phyloP scores from a whole-genome alignment of 2,113 vertebrate species.

The Albula goreensis region DNA sequence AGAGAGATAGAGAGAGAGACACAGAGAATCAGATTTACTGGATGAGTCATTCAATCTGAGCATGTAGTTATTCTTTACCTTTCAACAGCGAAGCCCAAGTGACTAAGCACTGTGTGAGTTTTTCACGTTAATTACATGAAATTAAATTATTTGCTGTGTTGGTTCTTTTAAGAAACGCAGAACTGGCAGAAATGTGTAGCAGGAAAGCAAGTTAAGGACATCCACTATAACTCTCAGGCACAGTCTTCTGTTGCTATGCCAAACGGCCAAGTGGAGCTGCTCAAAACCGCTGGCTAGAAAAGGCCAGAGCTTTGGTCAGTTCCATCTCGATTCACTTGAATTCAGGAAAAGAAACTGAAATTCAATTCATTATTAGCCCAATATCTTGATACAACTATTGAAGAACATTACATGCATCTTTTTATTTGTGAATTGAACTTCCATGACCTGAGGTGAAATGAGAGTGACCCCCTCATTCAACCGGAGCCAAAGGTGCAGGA shows the following conservation, averaged over 20 bases:
- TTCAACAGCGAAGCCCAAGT: not conserved
- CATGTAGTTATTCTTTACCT: not conserved
- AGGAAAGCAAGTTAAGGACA: not conserved
- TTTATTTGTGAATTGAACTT: too few species aligned
- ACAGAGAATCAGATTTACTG: not conserved
- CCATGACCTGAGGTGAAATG: too few species aligned
- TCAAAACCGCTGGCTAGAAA: too few species aligned
- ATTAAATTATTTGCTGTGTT: too few species aligned
- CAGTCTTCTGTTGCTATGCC: not conserved
- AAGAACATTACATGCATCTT: too few species aligned
- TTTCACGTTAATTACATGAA: too few species aligned
- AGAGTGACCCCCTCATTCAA: too few species aligned
- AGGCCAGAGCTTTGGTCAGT: not conserved
- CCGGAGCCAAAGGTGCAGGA: too few species aligned
- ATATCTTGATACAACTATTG: too few species aligned
- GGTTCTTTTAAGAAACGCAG: not conserved
- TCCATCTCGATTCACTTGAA: not conserved
- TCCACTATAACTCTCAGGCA: not conserved
- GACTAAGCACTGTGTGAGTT: too few species aligned
- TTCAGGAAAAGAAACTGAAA: not conserved
- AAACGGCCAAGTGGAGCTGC: not conserved
- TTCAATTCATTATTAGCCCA: too few species aligned
- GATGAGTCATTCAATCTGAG: not conserved
- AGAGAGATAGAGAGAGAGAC: not conserved
- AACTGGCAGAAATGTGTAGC: not conserved